Evolutionary conservation across 1,140 invertebrate genomes (phyloP), one percentile per base, ranked within the genome.

Genomic region (Cherax destructor): DNA sequence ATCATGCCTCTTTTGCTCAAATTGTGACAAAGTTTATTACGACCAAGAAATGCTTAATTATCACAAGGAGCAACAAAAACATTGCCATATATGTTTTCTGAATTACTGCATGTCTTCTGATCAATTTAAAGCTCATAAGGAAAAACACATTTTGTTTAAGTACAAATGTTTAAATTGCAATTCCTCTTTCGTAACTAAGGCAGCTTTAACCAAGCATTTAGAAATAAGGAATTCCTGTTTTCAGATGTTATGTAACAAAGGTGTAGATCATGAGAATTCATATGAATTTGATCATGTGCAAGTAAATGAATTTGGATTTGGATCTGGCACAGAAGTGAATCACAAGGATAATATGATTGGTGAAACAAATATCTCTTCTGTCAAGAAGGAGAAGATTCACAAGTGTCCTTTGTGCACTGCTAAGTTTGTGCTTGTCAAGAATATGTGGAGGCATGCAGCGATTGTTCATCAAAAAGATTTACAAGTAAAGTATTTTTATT

Each of bases 1-100:
- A 24, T 65, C 56, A 21, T 65, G 81, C 69, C 61, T 83, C 24
- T 24, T 83, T 21, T 83, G 81, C n/a, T 65, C 81, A 41, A 83
- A 65, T 41, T 83, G 81, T 83, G 81, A 83, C 61, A 83, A 83
- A 83, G 81, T 83, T 7, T 83, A 69, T 30, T 83, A 83, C 47
- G 61, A 83, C 13, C 56, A 30, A 47, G 81, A 83, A n/a, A 65
- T 83, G 10, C 61, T 41, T 16, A 13, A 47, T 9, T 83, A 83
- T 52, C 81, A 83, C 81, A 83, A 69, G 61, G n/a, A 59, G 3
- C 59, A 69, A 65, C n/a, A 41, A 69, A 83, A 83, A 41, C 61
- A 83, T 47, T 83, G 81, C 7, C 30, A 59, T 69, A 83, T 83
- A 30, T 83, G 81, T 41, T 41, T 59, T 69, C 11, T 83, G 9